Evolutionary conservation across 2,797 vertebrate genomes (phyloP), one percentile per base, ranked within the genome.

Genomic region (Hoplostethus atlanticus): DNA sequence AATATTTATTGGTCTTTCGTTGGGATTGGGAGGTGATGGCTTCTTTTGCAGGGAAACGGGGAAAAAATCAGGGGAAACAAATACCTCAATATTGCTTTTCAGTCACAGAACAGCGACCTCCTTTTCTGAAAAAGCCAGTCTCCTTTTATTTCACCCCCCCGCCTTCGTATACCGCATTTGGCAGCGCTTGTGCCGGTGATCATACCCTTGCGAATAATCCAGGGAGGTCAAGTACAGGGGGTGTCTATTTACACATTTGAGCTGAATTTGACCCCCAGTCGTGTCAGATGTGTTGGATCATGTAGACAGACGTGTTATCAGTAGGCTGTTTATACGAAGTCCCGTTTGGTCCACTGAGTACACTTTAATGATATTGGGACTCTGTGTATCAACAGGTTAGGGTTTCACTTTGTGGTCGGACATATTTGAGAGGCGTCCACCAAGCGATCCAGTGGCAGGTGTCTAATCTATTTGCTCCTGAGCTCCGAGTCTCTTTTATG

Each of bases 141-240:
- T 77, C n/a, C 57, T 77, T 86, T 84, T 69, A 76, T 77, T 76
- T 51, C 74, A 78, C 4, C 8, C 5, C n/a, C 61, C 15, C 21
- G 21, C 21, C 21, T 21, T 67, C 93, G 73, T 74, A 79, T 36
- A 36, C 5, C 31, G 59, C 86, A 87, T 94, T 93, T 93, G 92
- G 89, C 87, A 89, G 87, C 88, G 83, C 84, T 90, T 90, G 84
- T 86, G 91, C 82, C 89, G 92, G 91, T 89, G 73, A 86, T 86
- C 90, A 71, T 91, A 83, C 90, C 87, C 84, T 87, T 83, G 86
- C 74, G 85, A 87, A 92, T 94, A 91, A 93, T 91, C 87, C 79
- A 91, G 78, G 89, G 64, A 86, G 89, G 88, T 93, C 93, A 90
- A 87, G 87, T 91, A 90, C 89, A 92, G 82, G 79, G 3, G 87